Evolutionary conservation across 1,140 invertebrate species (phyloP), one percentile per base, ranked within the genome.

Genomic region (Cyphomyrmex costatus): DNA sequence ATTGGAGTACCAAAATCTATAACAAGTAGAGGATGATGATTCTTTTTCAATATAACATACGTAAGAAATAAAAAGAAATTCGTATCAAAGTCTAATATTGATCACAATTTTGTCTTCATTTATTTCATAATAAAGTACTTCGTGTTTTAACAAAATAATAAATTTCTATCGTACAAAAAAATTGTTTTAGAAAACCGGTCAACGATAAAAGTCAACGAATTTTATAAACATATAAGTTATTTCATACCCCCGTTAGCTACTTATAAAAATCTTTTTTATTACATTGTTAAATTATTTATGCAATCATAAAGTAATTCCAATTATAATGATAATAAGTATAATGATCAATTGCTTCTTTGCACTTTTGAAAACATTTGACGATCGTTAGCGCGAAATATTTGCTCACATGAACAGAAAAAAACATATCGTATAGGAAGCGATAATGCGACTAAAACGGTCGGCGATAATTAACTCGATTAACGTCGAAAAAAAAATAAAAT

Each of bases 381-480:
- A 42, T 8, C 14, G 7, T 60, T 3, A 6, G 21, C 53, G 19
- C 8, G 10, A 68, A 60, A 60, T 65, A 51, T 36, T 53, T 21
- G n/a, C 12, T 8, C 8, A 21, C 19, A 19, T 12, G 36, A 7
- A 53, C n/a, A 30, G n/a, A 49, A 65, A 73, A 24, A 60, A 70
- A 56, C 21, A 10, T 27, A 21, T 46, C n/a, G 42, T 16, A 5
- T 21, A n/a, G 2, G 21, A 33, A n/a, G 36, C 33, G 51, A 53
- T 80, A 80, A 73, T 60, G 12, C 68, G 24, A 60, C 7, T 21
- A 42, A 74, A 76, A 86, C 49, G 73, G 36, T 42, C 33, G 46
- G 51, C 30, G 71, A 60, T 86, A 88, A 88, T 88, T 87, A 87
- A 88, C 85, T 87, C 78, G 87, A 88, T 87, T 87, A 87, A 33